phyloP scores from a whole-genome alignment of 2,113 vertebrate genomes.

The Nestor notabilis region DNA sequence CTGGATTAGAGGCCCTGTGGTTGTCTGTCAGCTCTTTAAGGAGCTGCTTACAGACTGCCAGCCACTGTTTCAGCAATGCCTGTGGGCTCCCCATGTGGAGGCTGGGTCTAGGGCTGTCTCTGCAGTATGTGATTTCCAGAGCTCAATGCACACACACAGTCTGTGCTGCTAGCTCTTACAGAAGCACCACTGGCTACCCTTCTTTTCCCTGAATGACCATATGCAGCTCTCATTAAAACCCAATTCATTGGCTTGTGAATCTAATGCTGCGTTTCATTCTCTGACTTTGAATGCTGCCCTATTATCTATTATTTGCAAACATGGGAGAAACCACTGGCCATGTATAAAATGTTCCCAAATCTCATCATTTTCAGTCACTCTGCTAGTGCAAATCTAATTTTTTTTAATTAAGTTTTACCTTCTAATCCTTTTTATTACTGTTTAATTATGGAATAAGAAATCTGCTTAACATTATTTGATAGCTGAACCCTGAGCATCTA shows the following conservation, averaged over 20 bases:
- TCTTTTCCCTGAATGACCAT: background rate
- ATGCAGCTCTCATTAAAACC: background rate
- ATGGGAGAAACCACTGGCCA: background rate
- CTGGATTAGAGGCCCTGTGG: accelerated
- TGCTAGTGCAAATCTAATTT: background rate
- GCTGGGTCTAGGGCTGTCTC: background rate
- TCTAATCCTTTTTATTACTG: background rate
- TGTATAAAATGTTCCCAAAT: background rate
- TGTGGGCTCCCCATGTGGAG: background rate
- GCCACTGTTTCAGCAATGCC: background rate
- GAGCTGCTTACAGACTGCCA: background rate
- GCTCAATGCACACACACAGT: background rate
- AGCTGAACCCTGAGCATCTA: background rate
- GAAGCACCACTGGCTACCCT: background rate
- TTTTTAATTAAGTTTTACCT: background rate
- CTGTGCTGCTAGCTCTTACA: background rate
- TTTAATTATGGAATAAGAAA: background rate
- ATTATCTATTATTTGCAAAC: background rate
- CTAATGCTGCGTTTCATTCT: background rate
- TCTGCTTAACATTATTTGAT: background rate
- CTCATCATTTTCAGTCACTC: background rate
- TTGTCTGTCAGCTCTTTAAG: background rate
- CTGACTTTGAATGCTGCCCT: background rate
- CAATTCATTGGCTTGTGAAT: background rate
- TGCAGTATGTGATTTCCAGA: background rate